Percentiles rank a stretch among this genome's conserved stretches.
Evolutionary conservation across 2,888 invertebrate species (phyloP).

Genomic region (Lithophane socia): DNA sequence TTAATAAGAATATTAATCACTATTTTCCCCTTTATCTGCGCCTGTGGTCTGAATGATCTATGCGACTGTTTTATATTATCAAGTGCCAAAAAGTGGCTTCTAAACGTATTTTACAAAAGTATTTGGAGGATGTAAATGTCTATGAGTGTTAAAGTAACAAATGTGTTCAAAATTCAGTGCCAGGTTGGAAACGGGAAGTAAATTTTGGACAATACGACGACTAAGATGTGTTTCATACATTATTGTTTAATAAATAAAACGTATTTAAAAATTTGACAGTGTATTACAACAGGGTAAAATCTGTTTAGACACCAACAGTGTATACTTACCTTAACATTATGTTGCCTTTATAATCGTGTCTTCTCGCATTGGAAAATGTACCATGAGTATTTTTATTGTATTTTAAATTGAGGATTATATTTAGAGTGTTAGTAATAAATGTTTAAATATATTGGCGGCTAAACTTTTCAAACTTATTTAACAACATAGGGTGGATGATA

Average conservation of each 20-base stretch:
- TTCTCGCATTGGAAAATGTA: conserved; percentile 60
- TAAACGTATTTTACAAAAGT: conserved; percentile 67
- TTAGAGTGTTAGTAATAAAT: conserved; percentile 42
- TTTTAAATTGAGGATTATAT: conserved; percentile 50
- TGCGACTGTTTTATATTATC: conserved; percentile 65
- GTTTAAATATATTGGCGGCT: conserved; percentile 51
- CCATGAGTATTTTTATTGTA: conserved; percentile 62
- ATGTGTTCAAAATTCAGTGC: conserved; percentile 84
- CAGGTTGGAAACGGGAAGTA: conserved; percentile 67
- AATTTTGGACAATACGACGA: conserved; percentile 72
- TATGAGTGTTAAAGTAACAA: conserved; percentile 63
- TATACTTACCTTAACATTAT: conserved; percentile 59
- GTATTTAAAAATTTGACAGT: conserved; percentile 44
- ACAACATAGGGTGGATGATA: conserved; percentile 20
- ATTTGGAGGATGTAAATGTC: conserved; percentile 51
- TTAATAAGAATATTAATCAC: not conserved
- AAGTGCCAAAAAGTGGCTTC: conserved; percentile 85
- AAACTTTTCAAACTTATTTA: conserved; percentile 48
- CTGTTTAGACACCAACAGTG: conserved; percentile 57
- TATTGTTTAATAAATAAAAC: conserved; percentile 52
- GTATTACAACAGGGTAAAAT: conserved; percentile 69
- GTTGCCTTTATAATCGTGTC: conserved; percentile 68
- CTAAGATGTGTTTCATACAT: conserved; percentile 63
- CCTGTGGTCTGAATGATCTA: conserved; percentile 53
- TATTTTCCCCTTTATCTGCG: conserved; percentile 20